Base-by-base conservation (phyloP, 2,888 invertebrate genomes). In the Macrophya alboannulata region DNA sequence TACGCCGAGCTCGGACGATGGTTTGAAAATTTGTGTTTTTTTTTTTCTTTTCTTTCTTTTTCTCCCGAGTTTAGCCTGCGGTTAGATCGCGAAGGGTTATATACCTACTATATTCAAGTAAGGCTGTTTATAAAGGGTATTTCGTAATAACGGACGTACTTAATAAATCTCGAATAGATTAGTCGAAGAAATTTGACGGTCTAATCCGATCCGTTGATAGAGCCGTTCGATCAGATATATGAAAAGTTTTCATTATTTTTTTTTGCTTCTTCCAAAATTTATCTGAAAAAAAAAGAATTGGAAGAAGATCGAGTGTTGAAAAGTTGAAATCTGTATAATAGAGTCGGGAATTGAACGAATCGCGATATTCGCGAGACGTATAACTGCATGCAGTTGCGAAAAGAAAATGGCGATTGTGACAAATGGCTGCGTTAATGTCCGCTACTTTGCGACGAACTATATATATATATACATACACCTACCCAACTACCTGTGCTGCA, bases 381-480 rank as follows among this genome's bases (percentile, higher is more conserved):
- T n/a, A 81, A 81, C 62, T 43, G 81, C 48, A 4, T 31, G 3
- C 3, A 31, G 31, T 81, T 81, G 81, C 81, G 81, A 83, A 83
- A 65, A 83, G 83, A 83, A 83, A 83, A 83, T 83, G 83, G 83
- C 83, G 83, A 68, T 83, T 65, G 65, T 83, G 51, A 68, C 68
- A 83, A 83, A 83, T 83, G 83, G 83, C 83, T 68, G 83, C 65
- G 83, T 83, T 83, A 83, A 83, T 68, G 68, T 68, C 48, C 68
- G 68, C 31, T 45, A 83, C 45, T 45, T 45, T 74, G n/a, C 40
- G 59, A 48, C 40, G 40, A 37, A 81, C 77, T 77, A 77, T 68
- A 17, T 68, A 10, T 68, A 15, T 65, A 15, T 65, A 65, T 74
- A 21, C 8, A 43, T 43, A 45, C 12, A 74, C 74, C 43, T 21